Evolutionary conservation across 37 sponge, comb jelly and placozoan genomes (phyloP).

Genomic region (Hormiphora californensis): DNA sequence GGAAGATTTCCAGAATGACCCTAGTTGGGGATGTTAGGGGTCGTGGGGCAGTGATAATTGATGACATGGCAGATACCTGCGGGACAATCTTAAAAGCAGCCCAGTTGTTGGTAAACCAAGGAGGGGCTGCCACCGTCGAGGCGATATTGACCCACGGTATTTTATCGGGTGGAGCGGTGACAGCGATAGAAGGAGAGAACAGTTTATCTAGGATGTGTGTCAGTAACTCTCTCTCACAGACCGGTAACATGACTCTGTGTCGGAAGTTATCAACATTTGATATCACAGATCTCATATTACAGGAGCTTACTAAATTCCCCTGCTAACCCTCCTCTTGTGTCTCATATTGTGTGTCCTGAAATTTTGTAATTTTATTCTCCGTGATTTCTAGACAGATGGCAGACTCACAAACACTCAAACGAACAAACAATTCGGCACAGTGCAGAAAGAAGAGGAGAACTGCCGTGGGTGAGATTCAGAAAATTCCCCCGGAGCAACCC

Average conservation of each 20-base stretch:
- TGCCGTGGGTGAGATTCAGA: not conserved
- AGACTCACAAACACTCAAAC: too few relatives aligned
- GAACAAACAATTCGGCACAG: too few relatives aligned
- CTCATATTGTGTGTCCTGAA: too few relatives aligned
- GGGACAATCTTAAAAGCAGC: constrained; percentile 42
- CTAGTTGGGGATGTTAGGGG: constrained; percentile 19
- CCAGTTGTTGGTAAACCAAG: not conserved
- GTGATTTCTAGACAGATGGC: too few relatives aligned
- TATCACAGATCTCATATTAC: too few relatives aligned
- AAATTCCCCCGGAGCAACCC: not conserved
- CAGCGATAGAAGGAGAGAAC: not conserved
- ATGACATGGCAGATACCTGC: constrained; percentile 51
- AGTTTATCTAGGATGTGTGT: constrained; percentile 1
- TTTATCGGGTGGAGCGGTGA: constrained; percentile 1
- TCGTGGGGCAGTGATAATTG: not conserved
- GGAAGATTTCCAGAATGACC: constrained; percentile 14
- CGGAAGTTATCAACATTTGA: too few relatives aligned
- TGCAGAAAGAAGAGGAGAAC: not conserved
- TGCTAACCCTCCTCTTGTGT: too few relatives aligned
- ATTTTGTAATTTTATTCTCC: too few relatives aligned
- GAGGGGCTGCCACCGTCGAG: not conserved
- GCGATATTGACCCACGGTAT: constrained; percentile 46
- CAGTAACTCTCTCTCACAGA: not conserved
- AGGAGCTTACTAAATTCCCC: too few relatives aligned
- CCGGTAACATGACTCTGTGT: too few relatives aligned